Conservation (phyloP, 2,888 invertebrate genomes). For the Drosophila meridionalis region DNA sequence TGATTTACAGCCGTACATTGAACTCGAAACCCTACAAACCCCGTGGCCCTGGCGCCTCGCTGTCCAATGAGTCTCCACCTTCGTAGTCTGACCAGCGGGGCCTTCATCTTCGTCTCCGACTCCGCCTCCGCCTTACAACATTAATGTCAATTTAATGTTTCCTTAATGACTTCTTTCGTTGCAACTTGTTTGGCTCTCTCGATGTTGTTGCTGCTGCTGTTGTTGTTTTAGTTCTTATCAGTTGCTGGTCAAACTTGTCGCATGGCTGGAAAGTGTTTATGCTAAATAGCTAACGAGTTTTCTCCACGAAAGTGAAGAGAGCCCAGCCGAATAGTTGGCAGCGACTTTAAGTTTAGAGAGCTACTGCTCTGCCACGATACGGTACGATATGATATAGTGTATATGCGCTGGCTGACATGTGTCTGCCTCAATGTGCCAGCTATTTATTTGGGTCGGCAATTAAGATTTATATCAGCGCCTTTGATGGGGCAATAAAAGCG, state of each 20-base stretch:
- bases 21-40: conserved; percentile 38
- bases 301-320: conserved; percentile 54
- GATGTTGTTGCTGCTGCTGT: conserved; percentile 17
- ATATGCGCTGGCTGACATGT: conserved; percentile 38
- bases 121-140: conserved; percentile 42
- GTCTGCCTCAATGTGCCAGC: conserved; percentile 48
- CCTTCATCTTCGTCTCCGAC: background rate
- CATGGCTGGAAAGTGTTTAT: conserved; percentile 76
- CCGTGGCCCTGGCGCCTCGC: conserved; percentile 20
- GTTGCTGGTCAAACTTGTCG: conserved; percentile 76
- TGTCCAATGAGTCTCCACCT: conserved; percentile 4
- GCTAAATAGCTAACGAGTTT: conserved; percentile 81
- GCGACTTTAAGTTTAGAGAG: conserved; percentile 19
- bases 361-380: conserved; percentile 29
- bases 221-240: conserved; percentile 66
- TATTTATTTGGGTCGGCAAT: conserved; percentile 83
- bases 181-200: conserved; percentile 57
- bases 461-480: conserved; percentile 80
- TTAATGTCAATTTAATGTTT: conserved; percentile 84
- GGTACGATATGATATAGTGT: conserved; percentile 28
- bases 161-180: conserved; percentile 81
- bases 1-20: conserved; percentile 68
- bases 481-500: conserved; percentile 80
- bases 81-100: conserved; percentile 34
- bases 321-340: conserved; percentile 33